These are phyloP conservation scores for Heliconius ethilla DNA, from an alignment of 2,888 invertebrate genomes.

Conservation along the genomic window DNA sequence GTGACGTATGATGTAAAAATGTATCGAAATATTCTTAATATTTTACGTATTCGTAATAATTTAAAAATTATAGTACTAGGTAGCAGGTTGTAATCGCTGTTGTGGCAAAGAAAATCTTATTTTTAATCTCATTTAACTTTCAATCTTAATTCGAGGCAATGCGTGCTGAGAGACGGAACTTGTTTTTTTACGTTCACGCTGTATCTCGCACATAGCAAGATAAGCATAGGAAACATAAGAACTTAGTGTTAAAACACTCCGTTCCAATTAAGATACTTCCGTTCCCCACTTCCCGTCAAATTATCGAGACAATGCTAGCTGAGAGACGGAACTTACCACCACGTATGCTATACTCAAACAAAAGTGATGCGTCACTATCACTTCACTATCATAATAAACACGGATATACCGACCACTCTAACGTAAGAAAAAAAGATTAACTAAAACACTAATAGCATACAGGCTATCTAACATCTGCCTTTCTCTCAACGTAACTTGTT, in stretches of 20 bases:
- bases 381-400: not conserved
- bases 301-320: too few species aligned
- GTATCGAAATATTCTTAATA: slow-evolving; percentile 16
- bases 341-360: too few species aligned
- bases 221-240: too few species aligned
- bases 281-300: too few species aligned
- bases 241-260: too few species aligned
- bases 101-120: too few species aligned
- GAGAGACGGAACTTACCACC: too few species aligned
- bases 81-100: too few species aligned
- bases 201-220: too few species aligned
- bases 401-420: not conserved
- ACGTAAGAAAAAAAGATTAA: not conserved
- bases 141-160: not conserved
- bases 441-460: slow-evolving; percentile 3
- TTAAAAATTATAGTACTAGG: too few species aligned
- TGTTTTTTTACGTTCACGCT: too few species aligned
- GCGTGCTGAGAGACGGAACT: not conserved
- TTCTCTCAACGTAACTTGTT: slow-evolving; percentile 30
- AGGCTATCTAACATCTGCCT: slow-evolving; percentile 23
- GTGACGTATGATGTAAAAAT: slow-evolving; percentile 26
- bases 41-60: not conserved
- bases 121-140: not conserved
- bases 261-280: too few species aligned
- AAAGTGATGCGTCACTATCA: not conserved